These are phyloP conservation scores for Azemiops feae DNA, from an alignment of 2,113 vertebrate species.

Conservation along the genomic window DNA sequence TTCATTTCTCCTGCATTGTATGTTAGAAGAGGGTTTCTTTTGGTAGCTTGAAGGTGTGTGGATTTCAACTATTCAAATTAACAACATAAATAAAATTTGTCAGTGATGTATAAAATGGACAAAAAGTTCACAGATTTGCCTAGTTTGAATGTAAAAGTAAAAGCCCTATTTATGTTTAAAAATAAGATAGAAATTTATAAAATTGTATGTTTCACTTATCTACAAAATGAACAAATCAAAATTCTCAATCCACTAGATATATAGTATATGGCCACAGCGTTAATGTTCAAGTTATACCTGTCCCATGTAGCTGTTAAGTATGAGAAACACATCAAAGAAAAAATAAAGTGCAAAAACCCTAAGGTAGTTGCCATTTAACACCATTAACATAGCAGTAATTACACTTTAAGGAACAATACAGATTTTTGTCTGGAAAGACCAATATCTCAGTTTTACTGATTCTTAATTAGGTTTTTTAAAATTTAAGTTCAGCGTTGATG, in stretches of 20 bases:
- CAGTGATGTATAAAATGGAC: neutral
- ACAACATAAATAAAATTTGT: neutral
- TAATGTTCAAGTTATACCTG: neutral
- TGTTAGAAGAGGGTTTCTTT: neutral
- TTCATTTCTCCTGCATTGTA: neutral
- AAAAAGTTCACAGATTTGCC: neutral
- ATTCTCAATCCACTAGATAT: neutral
- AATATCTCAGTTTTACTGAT: neutral
- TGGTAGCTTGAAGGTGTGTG: neutral
- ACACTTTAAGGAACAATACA: neutral
- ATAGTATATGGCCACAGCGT: neutral
- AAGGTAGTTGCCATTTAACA: neutral
- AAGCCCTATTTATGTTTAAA: neutral
- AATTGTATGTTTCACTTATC: neutral
- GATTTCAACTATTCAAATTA: neutral
- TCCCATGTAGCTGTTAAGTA: neutral
- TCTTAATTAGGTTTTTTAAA: neutral
- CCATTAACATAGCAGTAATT: neutral
- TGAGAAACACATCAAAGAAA: neutral
- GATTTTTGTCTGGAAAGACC: neutral
- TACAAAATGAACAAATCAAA: neutral
- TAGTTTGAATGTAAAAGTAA: neutral
- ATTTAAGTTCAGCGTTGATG: neutral
- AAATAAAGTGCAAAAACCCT: neutral
- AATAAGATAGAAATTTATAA: neutral